Evolutionary conservation across 1,140 invertebrate species (phyloP).

Genomic region (Aporrectodea caliginosa): DNA sequence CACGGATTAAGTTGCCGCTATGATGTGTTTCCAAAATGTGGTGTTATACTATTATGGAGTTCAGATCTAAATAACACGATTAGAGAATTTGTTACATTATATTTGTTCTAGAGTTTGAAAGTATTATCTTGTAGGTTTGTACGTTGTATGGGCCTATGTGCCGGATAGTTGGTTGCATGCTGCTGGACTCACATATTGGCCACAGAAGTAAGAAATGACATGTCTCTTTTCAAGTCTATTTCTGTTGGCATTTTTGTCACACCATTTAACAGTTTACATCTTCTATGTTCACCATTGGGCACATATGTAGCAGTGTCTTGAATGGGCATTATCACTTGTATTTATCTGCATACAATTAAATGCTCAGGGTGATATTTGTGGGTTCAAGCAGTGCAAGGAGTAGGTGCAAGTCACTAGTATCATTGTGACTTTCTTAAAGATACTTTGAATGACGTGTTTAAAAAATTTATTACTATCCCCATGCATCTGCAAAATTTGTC

Average conservation of each 20-base stretch:
- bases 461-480: too few relatives aligned
- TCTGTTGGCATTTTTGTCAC: not conserved
- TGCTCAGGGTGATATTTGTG: too few relatives aligned
- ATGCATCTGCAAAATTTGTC: too few relatives aligned
- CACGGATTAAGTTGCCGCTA: not conserved
- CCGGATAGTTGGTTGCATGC: slow-evolving; percentile 67
- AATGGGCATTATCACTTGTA: not conserved
- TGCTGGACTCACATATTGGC: slow-evolving; percentile 73
- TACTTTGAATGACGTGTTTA: too few relatives aligned
- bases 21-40: too few relatives aligned
- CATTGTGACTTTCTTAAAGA: too few relatives aligned
- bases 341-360: not conserved
- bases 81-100: not conserved
- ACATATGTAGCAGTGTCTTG: not conserved
- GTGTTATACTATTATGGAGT: too few relatives aligned
- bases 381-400: too few relatives aligned
- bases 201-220: slow-evolving; percentile 65
- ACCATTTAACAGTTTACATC: not conserved
- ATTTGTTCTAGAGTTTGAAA: not conserved
- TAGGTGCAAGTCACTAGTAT: too few relatives aligned
- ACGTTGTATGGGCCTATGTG: slow-evolving; percentile 75
- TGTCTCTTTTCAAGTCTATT: too few relatives aligned
- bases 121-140: slow-evolving; percentile 64
- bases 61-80: not conserved
- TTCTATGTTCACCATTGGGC: not conserved